Evolutionary conservation across 2,888 invertebrate genomes (phyloP).

Genomic region (Lepidocyrtoides sp.): DNA sequence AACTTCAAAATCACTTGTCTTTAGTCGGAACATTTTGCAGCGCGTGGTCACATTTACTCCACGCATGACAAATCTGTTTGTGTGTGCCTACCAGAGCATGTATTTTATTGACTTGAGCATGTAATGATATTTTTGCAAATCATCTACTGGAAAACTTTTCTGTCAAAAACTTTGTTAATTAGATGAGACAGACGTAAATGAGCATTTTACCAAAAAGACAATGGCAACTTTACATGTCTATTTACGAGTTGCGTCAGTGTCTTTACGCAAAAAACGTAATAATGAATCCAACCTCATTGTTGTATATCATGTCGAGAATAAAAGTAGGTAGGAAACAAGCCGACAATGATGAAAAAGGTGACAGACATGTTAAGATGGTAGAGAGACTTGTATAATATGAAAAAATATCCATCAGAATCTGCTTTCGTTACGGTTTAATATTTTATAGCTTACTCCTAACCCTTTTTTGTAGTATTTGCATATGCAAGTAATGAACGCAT

Average conservation of each 20-base stretch:
- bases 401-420: constrained; percentile 1
- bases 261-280: not conserved
- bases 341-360: constrained; percentile 8
- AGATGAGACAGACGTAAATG: not conserved
- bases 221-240: no score
- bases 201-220: not conserved
- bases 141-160: constrained; percentile 4
- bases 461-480: not conserved
- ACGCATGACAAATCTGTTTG: no score
- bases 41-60: no score
- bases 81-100: no score
- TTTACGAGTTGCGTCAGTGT: not conserved
- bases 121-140: not conserved
- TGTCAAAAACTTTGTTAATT: constrained; percentile 27
- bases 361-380: no score
- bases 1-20: no score
- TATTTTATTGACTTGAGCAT: no score
- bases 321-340: no score
- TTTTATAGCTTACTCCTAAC: not conserved
- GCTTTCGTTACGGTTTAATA: no score
- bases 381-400: no score
- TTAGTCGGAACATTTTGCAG: no score
- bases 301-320: no score
- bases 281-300: not conserved
- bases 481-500: not conserved